These are phyloP conservation scores for Euglossa dilemma DNA, from an alignment of 1,140 invertebrate genomes.

Conservation along the genomic window DNA sequence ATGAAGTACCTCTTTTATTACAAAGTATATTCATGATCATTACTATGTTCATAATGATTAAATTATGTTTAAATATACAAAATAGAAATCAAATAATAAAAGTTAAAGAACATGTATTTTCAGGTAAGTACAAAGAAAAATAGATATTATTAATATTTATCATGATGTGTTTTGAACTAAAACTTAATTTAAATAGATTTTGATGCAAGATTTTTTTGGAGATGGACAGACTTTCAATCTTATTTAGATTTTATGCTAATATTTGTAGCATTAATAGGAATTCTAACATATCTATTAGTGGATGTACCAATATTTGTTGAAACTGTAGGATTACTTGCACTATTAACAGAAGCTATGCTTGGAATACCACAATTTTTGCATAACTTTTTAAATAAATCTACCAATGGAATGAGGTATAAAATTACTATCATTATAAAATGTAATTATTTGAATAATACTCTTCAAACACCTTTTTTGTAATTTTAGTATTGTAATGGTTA, in stretches of 20 bases:
- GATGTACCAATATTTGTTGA: conserved; percentile 93
- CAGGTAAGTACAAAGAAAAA: conserved; percentile 85
- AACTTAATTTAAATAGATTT: conserved; percentile 88
- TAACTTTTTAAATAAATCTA: conserved; percentile 95
- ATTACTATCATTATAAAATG: conserved; percentile 12
- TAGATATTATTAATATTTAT: background rate
- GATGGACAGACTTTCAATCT: conserved; percentile 99
- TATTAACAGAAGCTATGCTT: conserved; percentile 98
- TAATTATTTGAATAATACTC: background rate
- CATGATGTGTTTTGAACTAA: conserved; percentile 19
- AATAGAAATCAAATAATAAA: conserved; percentile 92
- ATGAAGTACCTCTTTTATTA: conserved; percentile 96
- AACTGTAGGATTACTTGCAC: conserved; percentile 94
- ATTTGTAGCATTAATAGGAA: conserved; percentile 91
- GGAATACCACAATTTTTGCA: conserved; percentile 96
- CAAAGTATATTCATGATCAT: conserved; percentile 99
- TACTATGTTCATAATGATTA: conserved; percentile 97
- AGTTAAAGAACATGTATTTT: conserved; percentile 90
- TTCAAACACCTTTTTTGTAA: conserved; percentile 45
- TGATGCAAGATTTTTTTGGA: conserved; percentile 97
- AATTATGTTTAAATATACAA: conserved; percentile 94
- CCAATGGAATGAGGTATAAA: conserved; percentile 96
- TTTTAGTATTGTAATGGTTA: conserved; percentile 94
- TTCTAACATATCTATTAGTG: conserved; percentile 94
- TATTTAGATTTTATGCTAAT: conserved; percentile 96